Evolutionary conservation across 92 coral and sea anemone species (phyloP).

Genomic region (Scolanthus callimorphus): DNA sequence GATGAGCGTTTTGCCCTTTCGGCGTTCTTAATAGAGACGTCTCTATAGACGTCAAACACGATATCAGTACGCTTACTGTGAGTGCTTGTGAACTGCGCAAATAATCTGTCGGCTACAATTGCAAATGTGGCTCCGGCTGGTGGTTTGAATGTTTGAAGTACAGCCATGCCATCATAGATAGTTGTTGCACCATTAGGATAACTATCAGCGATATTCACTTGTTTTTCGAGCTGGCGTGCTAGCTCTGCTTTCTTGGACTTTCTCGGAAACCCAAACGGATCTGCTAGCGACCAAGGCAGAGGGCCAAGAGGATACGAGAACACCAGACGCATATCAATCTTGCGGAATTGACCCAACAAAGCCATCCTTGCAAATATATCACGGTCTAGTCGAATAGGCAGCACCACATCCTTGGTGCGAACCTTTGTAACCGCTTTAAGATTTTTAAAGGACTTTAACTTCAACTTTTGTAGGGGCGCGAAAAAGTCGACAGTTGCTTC

Average conservation of each 20-base stretch:
- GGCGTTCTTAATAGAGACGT: conserved; percentile 27
- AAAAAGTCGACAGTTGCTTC: conserved; percentile 24
- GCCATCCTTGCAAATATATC: conserved; percentile 56
- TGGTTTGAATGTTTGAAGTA: conserved; percentile 33
- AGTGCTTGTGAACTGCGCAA: conserved; percentile 15
- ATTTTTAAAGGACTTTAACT: conserved; percentile 54
- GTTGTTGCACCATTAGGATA: conserved; percentile 32
- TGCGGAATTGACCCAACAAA: conserved; percentile 54
- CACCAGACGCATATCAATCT: conserved; percentile 40
- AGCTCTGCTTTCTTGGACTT: conserved; percentile 46
- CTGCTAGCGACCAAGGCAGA: conserved; percentile 54
- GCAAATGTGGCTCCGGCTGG: conserved; percentile 35
- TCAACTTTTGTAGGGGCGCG: conserved; percentile 47
- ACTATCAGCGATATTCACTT: conserved; percentile 9
- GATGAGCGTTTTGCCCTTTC: conserved; percentile 30
- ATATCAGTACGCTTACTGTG: conserved; percentile 23
- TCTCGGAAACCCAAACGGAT: conserved; percentile 46
- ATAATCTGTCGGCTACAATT: conserved; percentile 33
- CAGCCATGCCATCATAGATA: conserved; percentile 51
- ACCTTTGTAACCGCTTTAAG: conserved; percentile 45
- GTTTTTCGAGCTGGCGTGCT: conserved; percentile 36
- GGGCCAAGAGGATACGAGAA: conserved; percentile 65
- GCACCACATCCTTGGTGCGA: conserved; percentile 28
- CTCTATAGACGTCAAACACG: conserved; percentile 35
- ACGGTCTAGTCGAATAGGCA: conserved; percentile 40